Evolutionary conservation across 2,113 vertebrate genomes (phyloP), one percentile per base, ranked within the genome.

Genomic region (Cariama cristata): DNA sequence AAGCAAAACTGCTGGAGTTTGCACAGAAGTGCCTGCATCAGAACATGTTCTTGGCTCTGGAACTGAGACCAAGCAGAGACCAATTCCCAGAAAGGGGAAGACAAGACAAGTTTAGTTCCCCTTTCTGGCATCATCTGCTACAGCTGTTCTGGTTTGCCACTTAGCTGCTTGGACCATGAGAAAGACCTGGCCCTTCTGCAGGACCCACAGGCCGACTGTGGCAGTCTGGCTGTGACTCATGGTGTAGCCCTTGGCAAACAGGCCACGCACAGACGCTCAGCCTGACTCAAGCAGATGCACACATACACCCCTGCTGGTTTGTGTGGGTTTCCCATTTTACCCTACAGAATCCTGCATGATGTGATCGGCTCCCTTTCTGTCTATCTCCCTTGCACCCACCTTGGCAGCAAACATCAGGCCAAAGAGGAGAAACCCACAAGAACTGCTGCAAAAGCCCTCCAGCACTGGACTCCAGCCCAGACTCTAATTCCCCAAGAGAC

Each of bases 231-330:
- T 6, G 82, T 5, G 81, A 2, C 22, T 42, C 33, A 1, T 0
- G 23, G 33, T 3, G 30, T 3, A 42, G 81, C 40, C 28, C 58
- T 4, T 1, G 73, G 53, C 68, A 9, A 9, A 15, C 2, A 0
- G 32, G 53, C 69, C 18, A 0, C 0, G 18, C 23, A 3, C 22
- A 1, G 28, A 2, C 1, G 0, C 38, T 6, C n/a, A 10, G 60
- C 33, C 11, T 4, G 14, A 4, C 44, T 3, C n/a, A 1, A 3
- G 24, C 32, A 5, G 11, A 6, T 15, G 6, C 28, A 11, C 32
- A 6, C 28, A 10, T 15, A 11, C 4, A 4, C 0, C 1, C 17
- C 30, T 27, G 27, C 22, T 7, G 56, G 8, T 6, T 5, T 9
- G 9, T 2, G 26, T 2, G 50, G 15, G 15, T 22, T 58, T 4